These are phyloP conservation scores for Pluvialis apricaria DNA, from an alignment of 2,113 vertebrate species.

Conservation along the genomic window DNA sequence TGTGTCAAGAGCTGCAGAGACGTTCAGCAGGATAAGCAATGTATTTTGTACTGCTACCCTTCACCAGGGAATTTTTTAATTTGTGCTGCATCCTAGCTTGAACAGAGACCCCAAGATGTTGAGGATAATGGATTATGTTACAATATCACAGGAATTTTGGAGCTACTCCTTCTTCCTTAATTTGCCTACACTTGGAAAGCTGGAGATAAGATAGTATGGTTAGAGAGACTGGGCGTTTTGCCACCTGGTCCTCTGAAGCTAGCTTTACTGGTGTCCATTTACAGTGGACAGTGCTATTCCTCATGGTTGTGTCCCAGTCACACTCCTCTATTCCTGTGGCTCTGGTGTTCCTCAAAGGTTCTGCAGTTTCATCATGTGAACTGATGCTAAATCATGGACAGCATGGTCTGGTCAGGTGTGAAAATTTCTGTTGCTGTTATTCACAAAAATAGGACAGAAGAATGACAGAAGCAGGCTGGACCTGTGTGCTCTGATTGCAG, in stretches of 20 bases:
- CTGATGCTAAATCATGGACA: not conserved
- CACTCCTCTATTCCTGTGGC: not conserved
- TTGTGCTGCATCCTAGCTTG: not conserved
- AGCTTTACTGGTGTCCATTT: not conserved
- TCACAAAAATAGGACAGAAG: not conserved
- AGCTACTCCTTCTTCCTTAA: not conserved
- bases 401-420: not conserved
- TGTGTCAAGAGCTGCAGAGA: not conserved
- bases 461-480: not conserved
- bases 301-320: not conserved
- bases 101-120: not conserved
- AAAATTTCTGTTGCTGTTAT: not conserved
- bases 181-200: not conserved
- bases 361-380: not conserved
- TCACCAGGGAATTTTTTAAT: not conserved
- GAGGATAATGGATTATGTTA: not conserved
- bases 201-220: not conserved
- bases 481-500: not conserved
- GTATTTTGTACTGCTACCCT: not conserved
- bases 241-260: not conserved
- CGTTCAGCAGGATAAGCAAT: not conserved
- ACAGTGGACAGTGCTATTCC: not conserved
- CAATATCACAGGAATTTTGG: not conserved
- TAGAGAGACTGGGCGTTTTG: not conserved
- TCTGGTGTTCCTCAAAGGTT: not conserved